Percentiles rank a stretch among this genome's conserved stretches.
These are phyloP conservation scores for Ommatoiulus sabulosus DNA, from an alignment of 2,888 invertebrate genomes.

Conservation along the genomic window DNA sequence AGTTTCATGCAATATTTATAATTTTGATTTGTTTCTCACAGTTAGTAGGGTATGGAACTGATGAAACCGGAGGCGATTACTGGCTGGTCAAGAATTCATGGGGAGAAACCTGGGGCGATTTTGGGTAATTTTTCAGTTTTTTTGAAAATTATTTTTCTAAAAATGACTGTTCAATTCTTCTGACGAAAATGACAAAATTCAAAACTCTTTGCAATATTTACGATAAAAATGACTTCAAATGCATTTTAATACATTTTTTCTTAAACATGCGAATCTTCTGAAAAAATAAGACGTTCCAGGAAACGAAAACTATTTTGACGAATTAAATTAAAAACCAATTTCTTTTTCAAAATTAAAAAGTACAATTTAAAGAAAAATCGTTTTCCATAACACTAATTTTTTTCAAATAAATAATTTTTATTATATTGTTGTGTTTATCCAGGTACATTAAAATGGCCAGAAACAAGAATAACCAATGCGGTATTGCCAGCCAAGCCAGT, in stretches of 20 bases:
- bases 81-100: constrained; percentile 91
- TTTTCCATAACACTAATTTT: too few relatives aligned
- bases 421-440: constrained; percentile 82
- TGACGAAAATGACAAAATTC: too few relatives aligned
- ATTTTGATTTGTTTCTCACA: not conserved
- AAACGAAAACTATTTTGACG: too few relatives aligned
- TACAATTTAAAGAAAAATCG: too few relatives aligned
- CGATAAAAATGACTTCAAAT: too few relatives aligned
- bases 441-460: constrained; percentile 85
- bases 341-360: constrained; percentile 80
- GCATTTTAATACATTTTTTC: too few relatives aligned
- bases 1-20: not conserved
- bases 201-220: too few relatives aligned
- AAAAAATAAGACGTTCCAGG: too few relatives aligned
- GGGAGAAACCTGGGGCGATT: constrained; percentile 87
- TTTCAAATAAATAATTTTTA: too few relatives aligned
- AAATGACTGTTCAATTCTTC: too few relatives aligned
- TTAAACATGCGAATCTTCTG: too few relatives aligned
- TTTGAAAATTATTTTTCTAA: not conserved
- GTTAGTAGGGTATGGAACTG: constrained; percentile 81
- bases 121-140: constrained; percentile 74
- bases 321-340: too few relatives aligned
- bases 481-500: constrained; percentile 86
- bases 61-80: constrained; percentile 72
- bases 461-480: constrained; percentile 83